Percentiles rank a stretch among this genome's conserved stretches.
phyloP scores from a whole-genome alignment of 2,797 vertebrate species.

The Cyprinella venusta region DNA sequence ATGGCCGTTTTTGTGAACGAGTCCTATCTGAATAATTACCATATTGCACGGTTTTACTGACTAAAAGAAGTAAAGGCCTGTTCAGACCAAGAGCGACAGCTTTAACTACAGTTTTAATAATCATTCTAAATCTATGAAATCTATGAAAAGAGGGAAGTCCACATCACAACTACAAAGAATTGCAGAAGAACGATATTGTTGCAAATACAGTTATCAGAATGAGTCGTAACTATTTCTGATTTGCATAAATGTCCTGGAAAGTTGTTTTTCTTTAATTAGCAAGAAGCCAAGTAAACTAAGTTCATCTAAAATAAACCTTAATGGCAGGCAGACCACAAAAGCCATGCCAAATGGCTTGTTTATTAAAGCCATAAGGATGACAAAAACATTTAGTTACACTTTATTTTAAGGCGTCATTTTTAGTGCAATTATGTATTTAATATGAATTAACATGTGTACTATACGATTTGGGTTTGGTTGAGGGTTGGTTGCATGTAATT shows the following conservation, averaged over 20 bases:
- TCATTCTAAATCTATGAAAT: not conserved
- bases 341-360: not conserved
- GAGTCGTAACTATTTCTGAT: not conserved
- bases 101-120: not conserved
- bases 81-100: not conserved
- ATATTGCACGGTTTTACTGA: not conserved
- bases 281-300: not conserved
- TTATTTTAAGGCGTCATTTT: too few relatives aligned
- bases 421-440: too few relatives aligned
- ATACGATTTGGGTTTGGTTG: too few relatives aligned
- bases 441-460: too few relatives aligned
- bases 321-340: not conserved
- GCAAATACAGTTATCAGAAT: not conserved
- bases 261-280: not conserved
- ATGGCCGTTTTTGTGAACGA: not conserved
- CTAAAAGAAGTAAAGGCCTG: too few relatives aligned
- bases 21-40: not conserved
- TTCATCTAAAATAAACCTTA: not conserved
- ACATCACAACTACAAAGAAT: not conserved
- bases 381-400: not conserved
- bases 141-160: not conserved
- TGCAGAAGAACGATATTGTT: not conserved
- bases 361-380: not conserved
- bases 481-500: too few relatives aligned
- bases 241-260: not conserved